These are phyloP conservation scores for Eunapius fragilis DNA, from an alignment of 37 sponge, comb jelly and placozoan species.

Conservation along the genomic window DNA sequence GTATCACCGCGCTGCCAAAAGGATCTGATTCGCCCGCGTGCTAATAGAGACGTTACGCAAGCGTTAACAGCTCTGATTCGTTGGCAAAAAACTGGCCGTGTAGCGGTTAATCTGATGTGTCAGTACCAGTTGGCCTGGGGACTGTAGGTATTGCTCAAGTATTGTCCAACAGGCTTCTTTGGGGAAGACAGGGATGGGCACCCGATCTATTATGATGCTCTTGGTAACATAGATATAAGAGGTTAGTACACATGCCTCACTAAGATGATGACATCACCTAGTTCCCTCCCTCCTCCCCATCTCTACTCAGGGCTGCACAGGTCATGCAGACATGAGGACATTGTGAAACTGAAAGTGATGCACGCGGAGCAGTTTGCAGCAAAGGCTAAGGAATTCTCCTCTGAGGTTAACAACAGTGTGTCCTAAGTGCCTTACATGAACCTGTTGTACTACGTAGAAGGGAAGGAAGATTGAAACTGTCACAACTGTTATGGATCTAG, in stretches of 20 bases:
- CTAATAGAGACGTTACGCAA: too few species aligned
- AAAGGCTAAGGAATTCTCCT: conserved; percentile 4
- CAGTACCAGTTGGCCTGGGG: neutral
- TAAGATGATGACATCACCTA: neutral
- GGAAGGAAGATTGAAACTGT: conserved; percentile 45
- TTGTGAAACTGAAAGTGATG: neutral
- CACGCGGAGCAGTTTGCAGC: neutral
- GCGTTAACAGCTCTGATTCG: too few species aligned
- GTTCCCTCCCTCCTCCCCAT: too few species aligned
- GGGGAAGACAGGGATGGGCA: conserved; percentile 80
- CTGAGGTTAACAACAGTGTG: conserved; percentile 20
- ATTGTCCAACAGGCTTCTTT: conserved; percentile 49
- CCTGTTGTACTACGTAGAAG: conserved; percentile 13
- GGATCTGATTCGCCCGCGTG: too few species aligned
- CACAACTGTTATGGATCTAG: conserved; percentile 42
- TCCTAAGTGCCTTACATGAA: neutral
- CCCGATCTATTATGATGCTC: conserved; percentile 55
- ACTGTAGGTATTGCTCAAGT: conserved; percentile 54
- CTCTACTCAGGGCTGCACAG: conserved; percentile 11
- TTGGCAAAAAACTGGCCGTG: too few species aligned
- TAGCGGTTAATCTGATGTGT: neutral
- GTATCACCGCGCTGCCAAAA: too few species aligned
- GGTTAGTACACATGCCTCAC: neutral
- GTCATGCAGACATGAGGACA: conserved; percentile 25
- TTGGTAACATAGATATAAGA: conserved; percentile 9